phyloP scores from a whole-genome alignment of 2,888 invertebrate genomes.

The Epirrhoe alternata region DNA sequence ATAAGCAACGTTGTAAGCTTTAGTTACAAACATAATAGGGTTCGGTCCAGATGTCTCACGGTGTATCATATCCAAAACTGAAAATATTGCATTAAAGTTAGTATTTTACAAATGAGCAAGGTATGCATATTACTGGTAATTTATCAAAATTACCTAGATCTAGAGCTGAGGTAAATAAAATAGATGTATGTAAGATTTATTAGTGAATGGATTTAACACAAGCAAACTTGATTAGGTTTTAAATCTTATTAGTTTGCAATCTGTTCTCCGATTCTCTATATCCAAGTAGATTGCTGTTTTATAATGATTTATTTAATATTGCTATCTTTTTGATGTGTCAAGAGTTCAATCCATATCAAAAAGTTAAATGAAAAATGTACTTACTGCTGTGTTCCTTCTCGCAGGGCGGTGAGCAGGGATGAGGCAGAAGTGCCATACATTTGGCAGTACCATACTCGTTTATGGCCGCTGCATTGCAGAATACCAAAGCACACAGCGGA shows the following conservation, averaged over 20 bases:
- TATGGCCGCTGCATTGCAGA: constrained; percentile 57
- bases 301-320: no score
- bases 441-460: constrained; percentile 41
- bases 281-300: no score
- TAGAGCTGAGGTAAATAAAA: no score
- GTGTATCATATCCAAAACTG: constrained; percentile 73
- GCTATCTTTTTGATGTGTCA: no score
- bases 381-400: constrained; percentile 70
- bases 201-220: no score
- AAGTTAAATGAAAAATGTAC: constrained; percentile 34
- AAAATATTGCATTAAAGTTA: constrained; percentile 46
- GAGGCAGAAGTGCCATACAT: constrained; percentile 61
- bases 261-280: no score
- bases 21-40: constrained; percentile 67
- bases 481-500: constrained; percentile 68
- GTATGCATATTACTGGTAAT: no score
- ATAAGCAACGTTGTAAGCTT: constrained; percentile 63
- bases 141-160: no score
- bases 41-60: constrained; percentile 65
- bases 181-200: no score
- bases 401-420: constrained; percentile 66
- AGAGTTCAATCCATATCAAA: no score
- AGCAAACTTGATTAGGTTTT: no score
- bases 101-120: neutral
- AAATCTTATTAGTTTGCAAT: no score